Evolutionary conservation across 2,888 invertebrate species (phyloP).

Genomic region (Drosophila multiciliata): DNA sequence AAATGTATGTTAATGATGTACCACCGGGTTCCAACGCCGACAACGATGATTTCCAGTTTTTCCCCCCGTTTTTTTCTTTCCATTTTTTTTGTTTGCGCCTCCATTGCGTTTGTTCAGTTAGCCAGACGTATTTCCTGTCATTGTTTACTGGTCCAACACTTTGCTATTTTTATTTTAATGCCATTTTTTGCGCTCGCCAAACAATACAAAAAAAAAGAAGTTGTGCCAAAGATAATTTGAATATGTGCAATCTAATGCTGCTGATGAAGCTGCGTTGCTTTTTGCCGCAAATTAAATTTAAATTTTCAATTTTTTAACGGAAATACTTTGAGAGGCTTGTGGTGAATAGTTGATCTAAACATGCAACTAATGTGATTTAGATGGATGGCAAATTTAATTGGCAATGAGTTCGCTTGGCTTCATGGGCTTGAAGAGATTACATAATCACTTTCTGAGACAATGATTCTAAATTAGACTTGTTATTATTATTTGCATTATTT

Average conservation of each 20-base stretch:
- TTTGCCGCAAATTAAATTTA: slow-evolving; percentile 59
- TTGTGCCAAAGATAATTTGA: slow-evolving; percentile 57
- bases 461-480: neutral
- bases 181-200: slow-evolving; percentile 33
- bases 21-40: slow-evolving; percentile 37
- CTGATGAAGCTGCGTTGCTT: slow-evolving; percentile 52
- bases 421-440: neutral
- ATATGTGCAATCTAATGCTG: slow-evolving; percentile 75
- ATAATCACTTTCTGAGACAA: neutral
- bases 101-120: slow-evolving; percentile 48
- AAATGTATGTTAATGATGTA: slow-evolving; percentile 79
- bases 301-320: slow-evolving; percentile 68
- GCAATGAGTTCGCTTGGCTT: slow-evolving; percentile 6
- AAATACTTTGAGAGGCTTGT: slow-evolving; percentile 29
- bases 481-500: neutral
- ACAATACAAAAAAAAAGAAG: slow-evolving; percentile 5
- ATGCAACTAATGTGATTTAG: slow-evolving; percentile 45
- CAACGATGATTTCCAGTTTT: slow-evolving; percentile 68
- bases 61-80: slow-evolving; percentile 28
- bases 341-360: slow-evolving; percentile 3
- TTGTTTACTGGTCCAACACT: slow-evolving; percentile 59
- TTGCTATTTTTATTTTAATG: slow-evolving; percentile 74
- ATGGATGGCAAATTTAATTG: slow-evolving; percentile 31
- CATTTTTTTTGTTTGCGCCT: slow-evolving; percentile 1
- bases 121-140: slow-evolving; percentile 74